Evolutionary conservation across 2,113 vertebrate species (phyloP).

Genomic region (Lampris megalopsis): DNA sequence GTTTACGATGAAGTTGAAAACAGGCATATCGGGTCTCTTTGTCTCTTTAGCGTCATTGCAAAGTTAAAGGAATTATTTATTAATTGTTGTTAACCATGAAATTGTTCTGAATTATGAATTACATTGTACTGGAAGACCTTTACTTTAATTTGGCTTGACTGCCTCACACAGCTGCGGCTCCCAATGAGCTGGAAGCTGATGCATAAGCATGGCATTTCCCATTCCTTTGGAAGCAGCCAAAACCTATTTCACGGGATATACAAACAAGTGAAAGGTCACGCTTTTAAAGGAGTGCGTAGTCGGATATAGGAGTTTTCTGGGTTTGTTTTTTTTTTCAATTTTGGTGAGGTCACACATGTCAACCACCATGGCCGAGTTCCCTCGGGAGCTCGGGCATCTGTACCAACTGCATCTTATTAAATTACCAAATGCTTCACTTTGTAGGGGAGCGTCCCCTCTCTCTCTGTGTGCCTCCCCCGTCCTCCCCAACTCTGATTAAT

Average conservation of each 20-base stretch:
- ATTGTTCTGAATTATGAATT: not conserved
- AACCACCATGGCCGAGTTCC: conserved; percentile 4
- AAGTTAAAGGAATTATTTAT: too few relatives aligned
- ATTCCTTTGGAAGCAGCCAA: conserved; percentile 6
- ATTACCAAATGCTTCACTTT: not conserved
- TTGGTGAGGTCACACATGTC: conserved; percentile 18
- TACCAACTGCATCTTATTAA: not conserved
- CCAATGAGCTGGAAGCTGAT: not conserved
- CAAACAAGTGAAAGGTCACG: conserved; percentile 33
- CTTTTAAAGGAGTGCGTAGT: conserved; percentile 9
- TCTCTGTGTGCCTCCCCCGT: not conserved
- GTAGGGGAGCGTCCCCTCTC: not conserved
- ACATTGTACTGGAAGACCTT: not conserved
- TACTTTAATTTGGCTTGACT: conserved; percentile 1
- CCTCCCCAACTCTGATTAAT: not conserved
- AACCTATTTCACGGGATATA: conserved; percentile 28
- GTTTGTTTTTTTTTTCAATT: conserved; percentile 24
- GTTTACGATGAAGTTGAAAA: too few relatives aligned
- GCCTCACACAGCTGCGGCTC: not conserved
- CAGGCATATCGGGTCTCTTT: too few relatives aligned
- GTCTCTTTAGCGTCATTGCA: too few relatives aligned
- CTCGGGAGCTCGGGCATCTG: not conserved
- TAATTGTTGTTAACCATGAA: too few relatives aligned
- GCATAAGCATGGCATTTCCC: conserved; percentile 6
- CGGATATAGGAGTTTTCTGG: not conserved